Evolutionary conservation across 2,797 vertebrate genomes (phyloP).

Genomic region (Danio kyathit): DNA sequence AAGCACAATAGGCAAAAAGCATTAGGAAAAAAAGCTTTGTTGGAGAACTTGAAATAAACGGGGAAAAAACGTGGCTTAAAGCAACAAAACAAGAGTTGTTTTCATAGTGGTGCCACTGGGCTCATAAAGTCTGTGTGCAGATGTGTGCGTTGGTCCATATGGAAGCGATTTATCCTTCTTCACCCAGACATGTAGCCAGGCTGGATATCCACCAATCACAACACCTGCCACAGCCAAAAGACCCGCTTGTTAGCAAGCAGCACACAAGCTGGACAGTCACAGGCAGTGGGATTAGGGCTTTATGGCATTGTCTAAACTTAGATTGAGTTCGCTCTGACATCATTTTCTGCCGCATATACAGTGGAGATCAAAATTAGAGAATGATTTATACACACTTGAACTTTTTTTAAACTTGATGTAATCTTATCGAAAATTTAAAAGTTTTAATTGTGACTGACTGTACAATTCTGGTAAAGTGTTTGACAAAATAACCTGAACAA

Average conservation of each 20-base stretch:
- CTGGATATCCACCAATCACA: constrained; percentile 59
- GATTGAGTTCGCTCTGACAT: constrained; percentile 18
- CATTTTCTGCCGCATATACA: constrained; percentile 5
- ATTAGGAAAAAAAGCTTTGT: background rate
- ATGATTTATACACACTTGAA: too few relatives aligned
- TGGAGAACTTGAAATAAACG: background rate
- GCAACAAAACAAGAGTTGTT: constrained; percentile 41
- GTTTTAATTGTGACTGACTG: too few relatives aligned
- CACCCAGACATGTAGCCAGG: constrained; percentile 59
- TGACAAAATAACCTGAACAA: too few relatives aligned
- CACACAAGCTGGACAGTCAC: constrained; percentile 68
- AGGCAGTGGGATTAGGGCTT: constrained; percentile 32
- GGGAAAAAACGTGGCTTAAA: constrained; percentile 1
- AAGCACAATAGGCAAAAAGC: background rate
- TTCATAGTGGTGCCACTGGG: constrained; percentile 58
- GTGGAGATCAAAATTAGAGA: background rate
- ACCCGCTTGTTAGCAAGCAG: constrained; percentile 74
- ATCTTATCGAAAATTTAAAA: too few relatives aligned
- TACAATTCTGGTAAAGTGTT: too few relatives aligned
- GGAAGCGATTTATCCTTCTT: constrained; percentile 73
- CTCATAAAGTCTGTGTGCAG: constrained; percentile 54
- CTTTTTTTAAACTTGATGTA: background rate
- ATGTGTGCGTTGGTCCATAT: constrained; percentile 74
- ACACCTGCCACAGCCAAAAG: constrained; percentile 52
- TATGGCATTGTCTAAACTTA: constrained; percentile 9